Conservation (phyloP, 2,113 vertebrate species). For the Meleagris gallopavo region DNA sequence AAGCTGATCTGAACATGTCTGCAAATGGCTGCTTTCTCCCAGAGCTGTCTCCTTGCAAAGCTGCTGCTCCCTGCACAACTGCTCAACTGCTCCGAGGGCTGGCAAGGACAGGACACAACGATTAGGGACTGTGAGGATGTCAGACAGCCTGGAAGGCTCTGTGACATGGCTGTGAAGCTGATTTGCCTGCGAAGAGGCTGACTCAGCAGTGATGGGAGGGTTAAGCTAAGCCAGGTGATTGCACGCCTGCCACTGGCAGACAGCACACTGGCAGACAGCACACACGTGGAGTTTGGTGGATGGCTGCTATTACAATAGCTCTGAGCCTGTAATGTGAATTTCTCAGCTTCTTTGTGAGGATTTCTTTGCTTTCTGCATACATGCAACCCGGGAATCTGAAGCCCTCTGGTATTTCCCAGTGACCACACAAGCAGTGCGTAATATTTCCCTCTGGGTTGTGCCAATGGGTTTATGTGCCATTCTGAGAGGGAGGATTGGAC, state of each 20-base stretch:
- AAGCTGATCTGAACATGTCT: background rate
- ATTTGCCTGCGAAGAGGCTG: background rate
- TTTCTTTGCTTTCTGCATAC: background rate
- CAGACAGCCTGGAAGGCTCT: background rate
- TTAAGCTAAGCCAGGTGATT: background rate
- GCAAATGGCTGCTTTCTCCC: background rate
- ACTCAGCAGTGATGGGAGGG: background rate
- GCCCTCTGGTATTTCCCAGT: background rate
- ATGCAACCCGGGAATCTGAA: background rate
- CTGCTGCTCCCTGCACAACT: background rate
- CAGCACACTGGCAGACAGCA: background rate
- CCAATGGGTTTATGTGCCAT: background rate
- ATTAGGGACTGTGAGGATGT: background rate
- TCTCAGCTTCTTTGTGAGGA: background rate
- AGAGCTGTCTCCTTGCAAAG: background rate
- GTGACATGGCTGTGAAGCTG: background rate
- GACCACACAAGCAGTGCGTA: too few species aligned
- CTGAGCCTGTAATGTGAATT: background rate
- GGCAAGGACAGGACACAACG: rapidly evolving
- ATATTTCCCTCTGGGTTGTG: background rate
- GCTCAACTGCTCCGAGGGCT: rapidly evolving
- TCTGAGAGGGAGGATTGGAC: background rate
- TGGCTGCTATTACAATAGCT: background rate
- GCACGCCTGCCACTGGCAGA: rapidly evolving
- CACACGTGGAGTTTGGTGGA: background rate